phyloP scores from a whole-genome alignment of 2,888 invertebrate species.

The Meghimatium bilineatum region DNA sequence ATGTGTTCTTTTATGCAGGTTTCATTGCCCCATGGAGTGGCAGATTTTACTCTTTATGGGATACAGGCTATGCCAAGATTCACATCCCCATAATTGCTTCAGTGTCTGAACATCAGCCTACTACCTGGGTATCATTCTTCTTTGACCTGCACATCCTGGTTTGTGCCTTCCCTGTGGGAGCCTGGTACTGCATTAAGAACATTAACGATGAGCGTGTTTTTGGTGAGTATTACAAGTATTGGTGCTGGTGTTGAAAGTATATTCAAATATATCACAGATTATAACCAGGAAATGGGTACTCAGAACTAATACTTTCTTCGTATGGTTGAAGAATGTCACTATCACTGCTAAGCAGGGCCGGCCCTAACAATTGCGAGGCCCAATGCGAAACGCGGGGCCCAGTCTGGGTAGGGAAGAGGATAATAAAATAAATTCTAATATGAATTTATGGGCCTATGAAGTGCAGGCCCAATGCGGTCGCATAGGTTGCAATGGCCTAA shows the following conservation, averaged over 20 bases:
- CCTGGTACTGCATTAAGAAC: conserved; percentile 99
- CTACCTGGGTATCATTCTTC: conserved; percentile 93
- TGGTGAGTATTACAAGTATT: conserved; percentile 81
- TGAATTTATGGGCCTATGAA: too few species aligned
- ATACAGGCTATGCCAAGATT: conserved; percentile 99
- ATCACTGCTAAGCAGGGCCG: too few species aligned
- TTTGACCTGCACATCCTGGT: conserved; percentile 98
- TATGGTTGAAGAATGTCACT: too few species aligned
- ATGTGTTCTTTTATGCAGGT: conserved; percentile 77
- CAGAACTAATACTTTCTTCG: too few species aligned
- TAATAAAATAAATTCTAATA: too few species aligned
- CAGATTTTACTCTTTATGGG: conserved; percentile 98
- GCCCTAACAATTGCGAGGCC: too few species aligned
- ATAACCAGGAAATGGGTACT: too few species aligned
- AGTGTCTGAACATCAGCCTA: conserved; percentile 99
- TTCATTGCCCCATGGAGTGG: conserved; percentile 98
- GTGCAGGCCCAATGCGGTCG: too few species aligned
- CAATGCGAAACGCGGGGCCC: too few species aligned
- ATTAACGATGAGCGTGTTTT: conserved; percentile 98
- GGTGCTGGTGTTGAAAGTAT: not conserved
- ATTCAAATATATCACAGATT: not conserved
- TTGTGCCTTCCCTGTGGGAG: conserved; percentile 97
- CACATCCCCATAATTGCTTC: conserved; percentile 99
- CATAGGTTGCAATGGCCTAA: too few species aligned
- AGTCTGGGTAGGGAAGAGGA: too few species aligned